Conservation (phyloP, 30 jellyfish, hydroid and myxozoan genomes). For the Rhopilema esculentum region DNA sequence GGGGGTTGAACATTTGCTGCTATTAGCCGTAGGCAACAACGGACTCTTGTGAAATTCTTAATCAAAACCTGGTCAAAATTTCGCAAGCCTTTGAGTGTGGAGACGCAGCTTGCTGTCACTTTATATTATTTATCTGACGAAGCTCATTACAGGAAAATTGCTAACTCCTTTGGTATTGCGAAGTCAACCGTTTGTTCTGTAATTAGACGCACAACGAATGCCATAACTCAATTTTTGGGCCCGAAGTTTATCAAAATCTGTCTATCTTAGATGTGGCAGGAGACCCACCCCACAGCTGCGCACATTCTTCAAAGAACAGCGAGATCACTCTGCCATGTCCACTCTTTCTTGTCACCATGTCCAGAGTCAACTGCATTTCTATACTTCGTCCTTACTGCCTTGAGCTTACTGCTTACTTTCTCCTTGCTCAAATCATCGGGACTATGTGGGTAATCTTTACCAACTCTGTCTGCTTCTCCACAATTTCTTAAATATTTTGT, state of each 20-base stretch:
- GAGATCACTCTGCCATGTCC: constrained; percentile 22
- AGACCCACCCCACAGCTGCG: constrained; percentile 23
- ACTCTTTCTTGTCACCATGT: neutral
- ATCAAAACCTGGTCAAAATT: constrained; percentile 1
- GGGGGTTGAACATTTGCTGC: no score
- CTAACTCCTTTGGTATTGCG: constrained; percentile 46
- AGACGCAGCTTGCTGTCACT: constrained; percentile 43
- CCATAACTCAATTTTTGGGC: constrained; percentile 25
- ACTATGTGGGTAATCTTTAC: constrained; percentile 21
- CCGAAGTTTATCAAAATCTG: constrained; percentile 32
- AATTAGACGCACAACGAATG: constrained; percentile 24
- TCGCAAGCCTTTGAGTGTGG: constrained; percentile 24
- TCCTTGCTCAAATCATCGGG: constrained; percentile 21
- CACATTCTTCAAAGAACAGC: constrained; percentile 11
- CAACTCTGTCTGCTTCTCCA: constrained; percentile 11
- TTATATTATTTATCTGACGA: constrained; percentile 41
- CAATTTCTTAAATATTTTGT: no score
- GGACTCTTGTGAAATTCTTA: no score
- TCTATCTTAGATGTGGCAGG: constrained; percentile 13
- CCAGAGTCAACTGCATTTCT: constrained; percentile 26
- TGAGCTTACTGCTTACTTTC: neutral
- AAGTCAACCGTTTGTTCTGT: constrained; percentile 18
- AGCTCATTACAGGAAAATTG: constrained; percentile 45
- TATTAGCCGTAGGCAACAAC: no score
- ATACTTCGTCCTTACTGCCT: constrained; percentile 9